A percentile compares a stretch with the other conserved stretches of the same genome.
Conservation (phyloP, 35 echinoderm and acorn worm genomes). For the Ptychodera flava region DNA sequence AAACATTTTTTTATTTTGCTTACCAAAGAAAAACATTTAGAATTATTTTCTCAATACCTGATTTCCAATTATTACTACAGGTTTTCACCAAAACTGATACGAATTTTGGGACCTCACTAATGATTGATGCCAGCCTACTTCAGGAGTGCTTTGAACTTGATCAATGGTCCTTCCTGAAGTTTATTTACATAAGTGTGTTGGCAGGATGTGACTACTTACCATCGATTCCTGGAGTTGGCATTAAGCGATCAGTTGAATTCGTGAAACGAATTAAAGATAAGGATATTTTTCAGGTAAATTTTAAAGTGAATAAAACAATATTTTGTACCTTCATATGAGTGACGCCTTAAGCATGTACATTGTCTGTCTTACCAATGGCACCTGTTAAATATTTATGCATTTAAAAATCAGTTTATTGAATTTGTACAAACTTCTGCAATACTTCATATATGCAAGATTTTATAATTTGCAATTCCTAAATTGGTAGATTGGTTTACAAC, state of each 20-base stretch:
- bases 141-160: neutral
- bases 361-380: neutral
- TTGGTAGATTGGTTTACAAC: too few species aligned
- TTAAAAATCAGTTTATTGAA: neutral
- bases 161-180: neutral
- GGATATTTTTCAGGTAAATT: neutral
- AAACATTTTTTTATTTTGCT: too few species aligned
- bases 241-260: neutral
- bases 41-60: too few species aligned
- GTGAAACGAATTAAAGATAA: neutral
- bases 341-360: too few species aligned
- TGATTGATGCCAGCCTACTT: neutral
- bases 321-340: too few species aligned
- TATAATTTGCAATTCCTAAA: too few species aligned
- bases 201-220: neutral
- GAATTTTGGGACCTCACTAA: neutral
- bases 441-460: neutral
- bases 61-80: too few species aligned
- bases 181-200: neutral
- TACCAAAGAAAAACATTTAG: too few species aligned
- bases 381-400: neutral
- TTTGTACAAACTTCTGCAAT: neutral
- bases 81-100: neutral
- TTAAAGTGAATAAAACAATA: too few species aligned
- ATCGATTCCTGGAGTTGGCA: neutral